These are phyloP conservation scores for Suillia variegata DNA, from an alignment of 2,888 invertebrate species.

Conservation along the genomic window DNA sequence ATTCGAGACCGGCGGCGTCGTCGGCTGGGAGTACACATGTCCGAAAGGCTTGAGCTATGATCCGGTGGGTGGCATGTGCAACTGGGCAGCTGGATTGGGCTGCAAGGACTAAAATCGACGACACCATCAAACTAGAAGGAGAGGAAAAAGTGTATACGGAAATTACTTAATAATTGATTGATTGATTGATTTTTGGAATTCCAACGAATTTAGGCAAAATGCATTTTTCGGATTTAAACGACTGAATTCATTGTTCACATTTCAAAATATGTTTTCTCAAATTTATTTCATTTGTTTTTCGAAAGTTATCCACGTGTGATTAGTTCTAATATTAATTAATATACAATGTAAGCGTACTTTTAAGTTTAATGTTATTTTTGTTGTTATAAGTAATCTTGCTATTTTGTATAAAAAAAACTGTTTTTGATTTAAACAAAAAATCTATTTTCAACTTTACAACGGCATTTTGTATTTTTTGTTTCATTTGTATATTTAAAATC, in stretches of 20 bases:
- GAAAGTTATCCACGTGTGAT: background rate
- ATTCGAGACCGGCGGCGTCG: constrained; percentile 76
- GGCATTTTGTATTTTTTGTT: too few relatives aligned
- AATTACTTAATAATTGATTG: background rate
- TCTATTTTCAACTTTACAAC: too few relatives aligned
- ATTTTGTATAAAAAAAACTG: background rate
- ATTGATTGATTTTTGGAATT: background rate
- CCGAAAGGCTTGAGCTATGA: constrained; percentile 86
- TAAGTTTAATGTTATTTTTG: background rate
- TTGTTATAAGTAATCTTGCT: background rate
- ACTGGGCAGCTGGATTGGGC: constrained; percentile 83
- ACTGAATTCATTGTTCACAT: background rate
- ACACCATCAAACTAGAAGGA: too few relatives aligned
- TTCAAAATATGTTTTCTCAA: too few relatives aligned
- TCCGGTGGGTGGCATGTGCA: constrained; percentile 88
- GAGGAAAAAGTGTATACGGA: background rate
- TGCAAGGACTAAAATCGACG: constrained; percentile 67
- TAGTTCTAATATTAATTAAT: background rate
- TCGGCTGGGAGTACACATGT: constrained; percentile 89
- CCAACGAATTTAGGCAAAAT: background rate
- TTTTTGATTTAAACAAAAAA: too few relatives aligned
- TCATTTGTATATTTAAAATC: constrained; percentile 25
- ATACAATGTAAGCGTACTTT: background rate
- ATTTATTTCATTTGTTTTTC: background rate
- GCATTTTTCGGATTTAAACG: background rate